These are phyloP conservation scores for Meriones psammophilus DNA, from an alignment of 2,797 vertebrate genomes.

Conservation along the genomic window DNA sequence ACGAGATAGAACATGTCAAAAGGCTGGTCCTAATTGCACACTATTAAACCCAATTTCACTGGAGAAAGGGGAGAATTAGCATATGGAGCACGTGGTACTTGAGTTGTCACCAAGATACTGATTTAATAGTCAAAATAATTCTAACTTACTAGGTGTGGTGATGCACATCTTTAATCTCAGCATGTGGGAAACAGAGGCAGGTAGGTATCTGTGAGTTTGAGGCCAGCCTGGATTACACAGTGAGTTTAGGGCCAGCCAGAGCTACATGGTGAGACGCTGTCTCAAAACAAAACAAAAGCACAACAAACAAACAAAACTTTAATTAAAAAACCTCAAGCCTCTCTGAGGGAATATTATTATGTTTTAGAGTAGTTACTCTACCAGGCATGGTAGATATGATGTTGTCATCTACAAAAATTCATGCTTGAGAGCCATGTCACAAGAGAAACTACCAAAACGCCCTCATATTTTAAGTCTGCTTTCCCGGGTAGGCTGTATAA, in stretches of 20 bases:
- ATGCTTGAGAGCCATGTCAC: background rate
- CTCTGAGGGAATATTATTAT: background rate
- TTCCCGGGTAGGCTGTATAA: background rate
- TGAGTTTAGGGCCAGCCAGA: background rate
- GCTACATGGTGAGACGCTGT: background rate
- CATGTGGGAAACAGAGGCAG: background rate
- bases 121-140: constrained; percentile 35
- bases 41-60: background rate
- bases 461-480: background rate
- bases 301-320: background rate
- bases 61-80: background rate
- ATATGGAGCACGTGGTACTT: background rate
- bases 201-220: background rate
- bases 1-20: constrained; percentile 37
- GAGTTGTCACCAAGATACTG: constrained; percentile 27
- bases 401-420: background rate
- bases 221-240: background rate
- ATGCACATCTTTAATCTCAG: background rate
- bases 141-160: background rate
- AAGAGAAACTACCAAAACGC: background rate
- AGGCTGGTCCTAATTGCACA: background rate
- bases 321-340: background rate
- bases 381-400: background rate
- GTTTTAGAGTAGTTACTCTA: background rate
- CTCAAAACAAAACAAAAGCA: constrained; percentile 13